Percentiles rank a stretch among this genome's conserved stretches.
Evolutionary conservation across 2,113 vertebrate species (phyloP).

Genomic region (Chaenocephalus aceratus): DNA sequence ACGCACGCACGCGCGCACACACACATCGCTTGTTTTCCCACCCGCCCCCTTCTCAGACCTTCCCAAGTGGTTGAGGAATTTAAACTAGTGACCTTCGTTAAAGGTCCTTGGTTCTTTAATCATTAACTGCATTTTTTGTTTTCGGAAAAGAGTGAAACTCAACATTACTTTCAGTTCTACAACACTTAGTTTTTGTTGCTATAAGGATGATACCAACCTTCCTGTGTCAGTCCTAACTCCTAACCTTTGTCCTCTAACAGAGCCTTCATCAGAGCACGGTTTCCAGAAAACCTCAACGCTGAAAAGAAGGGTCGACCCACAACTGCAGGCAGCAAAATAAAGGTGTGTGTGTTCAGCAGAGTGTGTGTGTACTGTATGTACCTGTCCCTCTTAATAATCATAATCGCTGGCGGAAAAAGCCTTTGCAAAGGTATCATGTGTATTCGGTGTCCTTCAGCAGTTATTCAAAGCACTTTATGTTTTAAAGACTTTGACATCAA

Average conservation of each 20-base stretch:
- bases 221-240: slow-evolving; percentile 7
- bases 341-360: slow-evolving; percentile 81
- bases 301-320: slow-evolving; percentile 98
- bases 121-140: slow-evolving; percentile 56
- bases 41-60: slow-evolving; percentile 14
- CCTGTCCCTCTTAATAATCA: slow-evolving; percentile 24
- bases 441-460: slow-evolving; percentile 32
- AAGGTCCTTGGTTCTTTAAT: slow-evolving; percentile 56
- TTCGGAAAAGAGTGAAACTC: slow-evolving; percentile 7
- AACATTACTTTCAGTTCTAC: neutral
- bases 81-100: slow-evolving; percentile 43
- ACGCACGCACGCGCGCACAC: slow-evolving; percentile 10
- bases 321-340: slow-evolving; percentile 98
- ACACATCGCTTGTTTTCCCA: slow-evolving; percentile 31
- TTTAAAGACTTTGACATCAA: neutral
- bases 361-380: neutral
- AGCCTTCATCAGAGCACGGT: slow-evolving; percentile 94
- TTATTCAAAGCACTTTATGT: neutral
- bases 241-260: slow-evolving; percentile 75
- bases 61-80: slow-evolving; percentile 55
- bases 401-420: slow-evolving; percentile 6
- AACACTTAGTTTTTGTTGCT: slow-evolving; percentile 6
- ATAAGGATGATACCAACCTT: neutral
- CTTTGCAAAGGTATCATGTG: slow-evolving; percentile 9
- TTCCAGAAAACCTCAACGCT: slow-evolving; percentile 95